A percentile compares a stretch with the other conserved stretches of the same genome.
phyloP scores from a whole-genome alignment of 2,113 vertebrate genomes.

The Melanocharis versteri region DNA sequence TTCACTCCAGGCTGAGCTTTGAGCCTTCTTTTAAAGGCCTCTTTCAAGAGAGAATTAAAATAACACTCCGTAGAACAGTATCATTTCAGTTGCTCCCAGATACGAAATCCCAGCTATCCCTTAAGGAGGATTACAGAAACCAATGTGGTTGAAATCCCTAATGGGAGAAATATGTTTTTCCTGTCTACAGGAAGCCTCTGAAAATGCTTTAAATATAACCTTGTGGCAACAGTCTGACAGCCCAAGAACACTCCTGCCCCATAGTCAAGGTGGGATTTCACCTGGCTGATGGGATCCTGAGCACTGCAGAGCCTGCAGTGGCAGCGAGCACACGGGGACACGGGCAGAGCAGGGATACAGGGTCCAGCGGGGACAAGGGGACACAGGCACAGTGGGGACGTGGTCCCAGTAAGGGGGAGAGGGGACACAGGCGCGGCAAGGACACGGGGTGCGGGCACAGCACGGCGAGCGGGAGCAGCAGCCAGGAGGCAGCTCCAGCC shows the following conservation, averaged over 20 bases:
- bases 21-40: not conserved
- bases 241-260: not conserved
- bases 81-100: not conserved
- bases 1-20: not conserved
- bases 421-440: not conserved
- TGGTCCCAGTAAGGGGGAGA: not conserved
- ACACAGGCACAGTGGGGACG: not conserved
- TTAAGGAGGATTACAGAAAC: not conserved
- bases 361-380: fast-evolving
- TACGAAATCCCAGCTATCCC: not conserved
- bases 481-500: fast-evolving
- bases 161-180: not conserved
- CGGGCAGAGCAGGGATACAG: not conserved
- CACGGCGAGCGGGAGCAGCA: fast-evolving
- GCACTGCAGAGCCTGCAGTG: fast-evolving
- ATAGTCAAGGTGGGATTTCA: not conserved
- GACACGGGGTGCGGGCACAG: not conserved
- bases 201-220: not conserved
- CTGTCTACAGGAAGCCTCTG: not conserved
- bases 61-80: not conserved
- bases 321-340: not conserved
- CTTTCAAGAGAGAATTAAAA: not conserved
- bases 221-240: not conserved
- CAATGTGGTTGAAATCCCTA: not conserved
- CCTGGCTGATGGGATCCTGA: not conserved